phyloP scores from a whole-genome alignment of 2,888 invertebrate species.

The Nycteola revayana region DNA sequence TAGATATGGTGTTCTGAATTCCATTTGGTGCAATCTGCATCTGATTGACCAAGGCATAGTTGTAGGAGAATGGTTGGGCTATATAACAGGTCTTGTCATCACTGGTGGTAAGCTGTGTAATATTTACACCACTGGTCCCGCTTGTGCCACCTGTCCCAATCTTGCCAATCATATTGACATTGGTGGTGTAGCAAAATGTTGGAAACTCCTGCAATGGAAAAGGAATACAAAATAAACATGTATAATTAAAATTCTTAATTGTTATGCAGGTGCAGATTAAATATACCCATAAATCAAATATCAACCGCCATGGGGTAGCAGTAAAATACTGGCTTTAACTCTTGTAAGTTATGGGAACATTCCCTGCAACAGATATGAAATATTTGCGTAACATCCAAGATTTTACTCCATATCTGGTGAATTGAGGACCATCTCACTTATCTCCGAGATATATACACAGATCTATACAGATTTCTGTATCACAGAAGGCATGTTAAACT shows the following conservation, averaged over 20 bases:
- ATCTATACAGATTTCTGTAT: no score
- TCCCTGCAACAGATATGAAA: no score
- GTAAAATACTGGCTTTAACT: no score
- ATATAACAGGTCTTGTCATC: conserved; percentile 89
- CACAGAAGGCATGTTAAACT: no score
- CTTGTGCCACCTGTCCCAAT: conserved; percentile 71
- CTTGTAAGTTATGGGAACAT: no score
- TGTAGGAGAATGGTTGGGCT: conserved; percentile 88
- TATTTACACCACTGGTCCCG: conserved; percentile 81
- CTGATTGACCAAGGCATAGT: conserved; percentile 92
- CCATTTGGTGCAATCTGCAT: conserved; percentile 89
- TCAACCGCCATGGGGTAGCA: no score
- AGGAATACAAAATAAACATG: conserved; percentile 1
- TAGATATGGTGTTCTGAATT: conserved; percentile 87
- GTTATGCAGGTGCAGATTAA: no score
- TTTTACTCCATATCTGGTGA: no score
- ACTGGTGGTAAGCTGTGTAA: conserved; percentile 84
- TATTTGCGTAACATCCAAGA: no score
- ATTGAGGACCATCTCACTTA: no score
- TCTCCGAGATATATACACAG: no score
- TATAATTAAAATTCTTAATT: conserved; percentile 20
- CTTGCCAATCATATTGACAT: conserved; percentile 86
- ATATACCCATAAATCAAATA: no score
- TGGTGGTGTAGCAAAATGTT: conserved; percentile 87
- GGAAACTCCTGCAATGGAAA: conserved; percentile 83